phyloP scores from a whole-genome alignment of 2,888 invertebrate genomes.

The Sepiola atlantica region DNA sequence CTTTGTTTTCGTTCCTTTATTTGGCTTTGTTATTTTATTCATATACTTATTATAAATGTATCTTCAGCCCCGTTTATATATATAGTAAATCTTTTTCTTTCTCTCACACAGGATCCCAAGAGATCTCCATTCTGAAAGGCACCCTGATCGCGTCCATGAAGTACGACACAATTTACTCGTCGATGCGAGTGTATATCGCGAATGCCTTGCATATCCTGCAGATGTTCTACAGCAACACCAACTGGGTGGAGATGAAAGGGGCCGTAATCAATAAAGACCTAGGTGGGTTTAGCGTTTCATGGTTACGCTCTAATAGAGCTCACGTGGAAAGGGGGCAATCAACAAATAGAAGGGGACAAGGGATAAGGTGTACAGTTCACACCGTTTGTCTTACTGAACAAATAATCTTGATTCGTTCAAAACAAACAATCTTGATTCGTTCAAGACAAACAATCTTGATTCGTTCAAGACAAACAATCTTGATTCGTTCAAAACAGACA shows the following conservation, averaged over 20 bases:
- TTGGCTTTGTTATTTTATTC: neutral
- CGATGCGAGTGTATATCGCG: slow-evolving; percentile 59
- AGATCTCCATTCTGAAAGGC: slow-evolving; percentile 53
- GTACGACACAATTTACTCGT: slow-evolving; percentile 53
- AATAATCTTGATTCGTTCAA: too few species aligned
- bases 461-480: too few species aligned
- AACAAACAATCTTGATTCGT: too few species aligned
- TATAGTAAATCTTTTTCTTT: slow-evolving; percentile 49
- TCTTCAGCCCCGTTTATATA: neutral
- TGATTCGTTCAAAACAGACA: too few species aligned
- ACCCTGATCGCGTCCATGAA: slow-evolving; percentile 48
- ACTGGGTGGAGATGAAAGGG: slow-evolving; percentile 60
- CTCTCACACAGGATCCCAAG: slow-evolving; percentile 53
- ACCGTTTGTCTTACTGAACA: too few species aligned
- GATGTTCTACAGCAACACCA: slow-evolving; percentile 65
- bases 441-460: too few species aligned
- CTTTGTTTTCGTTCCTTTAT: neutral
- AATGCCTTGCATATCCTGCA: slow-evolving; percentile 62
- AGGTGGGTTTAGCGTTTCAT: slow-evolving; percentile 52
- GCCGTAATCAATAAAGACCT: slow-evolving; percentile 54
- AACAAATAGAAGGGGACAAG: too few species aligned
- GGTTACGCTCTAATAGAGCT: too few species aligned
- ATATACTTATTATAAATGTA: neutral
- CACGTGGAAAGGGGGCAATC: too few species aligned
- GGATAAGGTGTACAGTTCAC: too few species aligned